Percentiles rank a stretch among this genome's conserved stretches.
Conservation (phyloP, 2,113 vertebrate genomes). For the Mormyrus iriodes region DNA sequence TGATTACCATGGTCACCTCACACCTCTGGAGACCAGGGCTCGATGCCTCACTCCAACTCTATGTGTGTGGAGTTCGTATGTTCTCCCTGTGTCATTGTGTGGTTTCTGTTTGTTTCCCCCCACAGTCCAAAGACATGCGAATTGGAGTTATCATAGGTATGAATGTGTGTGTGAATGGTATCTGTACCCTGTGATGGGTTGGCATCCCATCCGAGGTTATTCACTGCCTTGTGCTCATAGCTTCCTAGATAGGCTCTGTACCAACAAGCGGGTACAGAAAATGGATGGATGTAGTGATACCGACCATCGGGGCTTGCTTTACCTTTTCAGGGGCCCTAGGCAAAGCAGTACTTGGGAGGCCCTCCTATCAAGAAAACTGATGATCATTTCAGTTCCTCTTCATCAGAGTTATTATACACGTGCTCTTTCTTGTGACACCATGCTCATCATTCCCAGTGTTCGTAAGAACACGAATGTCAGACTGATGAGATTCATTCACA, state of each 20-base stretch:
- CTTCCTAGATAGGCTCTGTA: not conserved
- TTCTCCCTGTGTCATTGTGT: not conserved
- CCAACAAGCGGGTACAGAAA: not conserved
- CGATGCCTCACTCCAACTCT: not conserved
- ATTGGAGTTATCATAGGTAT: not conserved
- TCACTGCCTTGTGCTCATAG: not conserved
- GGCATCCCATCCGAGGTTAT: not conserved
- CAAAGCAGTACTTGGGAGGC: not conserved
- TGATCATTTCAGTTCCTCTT: not conserved
- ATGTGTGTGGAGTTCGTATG: not conserved
- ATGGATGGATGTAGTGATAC: no score
- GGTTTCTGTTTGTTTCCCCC: not conserved
- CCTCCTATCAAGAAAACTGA: not conserved
- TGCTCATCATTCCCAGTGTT: slow-evolving; percentile 31
- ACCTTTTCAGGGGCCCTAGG: not conserved
- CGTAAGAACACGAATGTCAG: slow-evolving; percentile 25
- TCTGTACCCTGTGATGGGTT: not conserved
- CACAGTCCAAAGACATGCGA: not conserved
- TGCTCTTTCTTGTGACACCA: slow-evolving; percentile 1
- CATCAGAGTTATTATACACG: slow-evolving; percentile 13
- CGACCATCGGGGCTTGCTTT: not conserved
- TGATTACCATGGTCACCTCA: not conserved
- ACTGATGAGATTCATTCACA: slow-evolving; percentile 49
- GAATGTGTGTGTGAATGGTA: not conserved
- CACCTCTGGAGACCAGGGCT: not conserved